Conservation (phyloP, 2,113 vertebrate species). For the Megaleporinus macrocephalus region DNA sequence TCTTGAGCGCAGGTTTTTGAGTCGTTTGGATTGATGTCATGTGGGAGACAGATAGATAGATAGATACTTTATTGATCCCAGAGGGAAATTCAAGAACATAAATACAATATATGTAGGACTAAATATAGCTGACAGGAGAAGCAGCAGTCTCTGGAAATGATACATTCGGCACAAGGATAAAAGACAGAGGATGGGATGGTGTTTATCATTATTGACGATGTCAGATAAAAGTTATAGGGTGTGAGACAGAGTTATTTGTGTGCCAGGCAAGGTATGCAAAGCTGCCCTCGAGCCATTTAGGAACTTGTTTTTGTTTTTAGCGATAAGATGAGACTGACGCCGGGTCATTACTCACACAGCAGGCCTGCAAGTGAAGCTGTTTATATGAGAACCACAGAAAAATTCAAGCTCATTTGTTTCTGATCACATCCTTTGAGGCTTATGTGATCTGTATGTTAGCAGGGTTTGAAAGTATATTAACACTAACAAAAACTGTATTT, state of each 20-base stretch:
- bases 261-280: not conserved
- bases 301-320: not conserved
- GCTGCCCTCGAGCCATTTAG: not conserved
- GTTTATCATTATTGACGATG: constrained; percentile 35
- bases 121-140: constrained; percentile 41
- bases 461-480: not conserved
- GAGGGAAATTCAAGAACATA: too few relatives aligned
- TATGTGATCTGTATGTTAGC: not conserved
- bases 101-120: constrained; percentile 20
- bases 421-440: not conserved
- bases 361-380: not conserved
- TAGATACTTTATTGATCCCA: too few relatives aligned
- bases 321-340: not conserved
- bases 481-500: not conserved
- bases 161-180: not conserved
- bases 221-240: not conserved
- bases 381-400: not conserved
- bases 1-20: not conserved
- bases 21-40: constrained; percentile 25
- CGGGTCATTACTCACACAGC: not conserved
- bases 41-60: too few relatives aligned
- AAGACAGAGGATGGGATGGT: not conserved
- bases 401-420: constrained; percentile 13
- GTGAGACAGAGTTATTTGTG: constrained; percentile 7
- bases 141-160: constrained; percentile 2